phyloP scores from a whole-genome alignment of 2,797 vertebrate genomes.

The Garrulus glandarius region DNA sequence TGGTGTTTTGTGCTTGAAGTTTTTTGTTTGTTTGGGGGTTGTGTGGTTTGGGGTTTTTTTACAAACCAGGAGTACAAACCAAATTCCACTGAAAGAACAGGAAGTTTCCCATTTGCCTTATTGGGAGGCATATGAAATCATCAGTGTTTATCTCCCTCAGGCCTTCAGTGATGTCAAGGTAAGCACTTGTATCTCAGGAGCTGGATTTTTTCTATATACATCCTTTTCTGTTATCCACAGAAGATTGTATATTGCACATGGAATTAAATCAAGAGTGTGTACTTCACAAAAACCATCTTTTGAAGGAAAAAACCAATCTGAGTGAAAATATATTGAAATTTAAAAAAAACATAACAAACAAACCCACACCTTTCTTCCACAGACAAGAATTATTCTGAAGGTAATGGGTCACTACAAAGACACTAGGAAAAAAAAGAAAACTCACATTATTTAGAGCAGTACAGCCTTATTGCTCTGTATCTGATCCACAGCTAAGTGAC shows the following conservation, averaged over 20 bases:
- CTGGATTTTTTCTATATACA: neutral
- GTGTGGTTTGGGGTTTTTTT: neutral
- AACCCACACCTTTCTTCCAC: neutral
- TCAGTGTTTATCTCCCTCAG: neutral
- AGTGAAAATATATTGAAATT: neutral
- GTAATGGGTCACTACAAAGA: neutral
- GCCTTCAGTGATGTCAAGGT: neutral
- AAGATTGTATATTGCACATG: neutral
- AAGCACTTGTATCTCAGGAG: neutral
- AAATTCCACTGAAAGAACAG: neutral
- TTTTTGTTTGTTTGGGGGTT: neutral
- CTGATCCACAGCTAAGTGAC: neutral
- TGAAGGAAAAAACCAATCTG: neutral
- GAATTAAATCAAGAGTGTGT: neutral
- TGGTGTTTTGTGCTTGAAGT: neutral
- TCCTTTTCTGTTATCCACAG: neutral
- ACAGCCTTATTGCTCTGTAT: neutral
- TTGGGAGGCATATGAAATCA: rapidly evolving
- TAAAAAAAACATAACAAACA: neutral
- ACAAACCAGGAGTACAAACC: neutral
- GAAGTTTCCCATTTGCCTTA: neutral
- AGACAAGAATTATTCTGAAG: neutral
- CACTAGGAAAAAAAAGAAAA: neutral
- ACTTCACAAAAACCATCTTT: neutral
- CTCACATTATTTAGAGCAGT: neutral